Evolutionary conservation across 2,113 vertebrate genomes (phyloP).

Genomic region (Embiotoca jacksoni): DNA sequence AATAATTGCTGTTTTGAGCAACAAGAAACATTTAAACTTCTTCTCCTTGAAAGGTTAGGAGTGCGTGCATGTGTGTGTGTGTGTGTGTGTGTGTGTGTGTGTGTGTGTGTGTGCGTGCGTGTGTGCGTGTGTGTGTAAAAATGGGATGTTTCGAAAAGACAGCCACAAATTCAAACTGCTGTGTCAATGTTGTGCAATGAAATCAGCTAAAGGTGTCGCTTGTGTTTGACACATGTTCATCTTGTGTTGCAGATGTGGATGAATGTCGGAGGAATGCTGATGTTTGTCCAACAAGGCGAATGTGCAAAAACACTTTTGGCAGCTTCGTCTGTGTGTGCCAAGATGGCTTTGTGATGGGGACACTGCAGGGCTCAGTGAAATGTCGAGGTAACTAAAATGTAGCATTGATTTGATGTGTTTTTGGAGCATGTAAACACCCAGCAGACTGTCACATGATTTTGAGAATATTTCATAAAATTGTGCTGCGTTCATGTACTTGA

Average conservation of each 20-base stretch:
- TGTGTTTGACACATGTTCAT: conserved; percentile 13
- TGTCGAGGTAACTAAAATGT: conserved; percentile 70
- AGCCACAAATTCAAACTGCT: not conserved
- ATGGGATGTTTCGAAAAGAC: conserved; percentile 1
- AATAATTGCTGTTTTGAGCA: conserved; percentile 69
- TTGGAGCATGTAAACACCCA: not conserved
- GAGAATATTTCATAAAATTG: not conserved
- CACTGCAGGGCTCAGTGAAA: conserved; percentile 30
- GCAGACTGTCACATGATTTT: conserved; percentile 18
- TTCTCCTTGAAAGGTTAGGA: conserved; percentile 18
- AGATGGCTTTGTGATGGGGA: conserved; percentile 73
- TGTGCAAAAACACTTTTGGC: conserved; percentile 82
- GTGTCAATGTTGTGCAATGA: conserved; percentile 12
- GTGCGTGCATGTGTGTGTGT: not conserved
- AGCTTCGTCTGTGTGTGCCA: conserved; percentile 78
- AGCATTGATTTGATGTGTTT: not conserved
- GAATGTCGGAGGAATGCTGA: conserved; percentile 65
- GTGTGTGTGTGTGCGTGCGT: conserved; percentile 10
- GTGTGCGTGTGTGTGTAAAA: conserved; percentile 12
- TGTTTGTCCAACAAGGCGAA: conserved; percentile 59
- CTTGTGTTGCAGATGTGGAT: conserved; percentile 74
- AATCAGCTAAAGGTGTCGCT: not conserved
- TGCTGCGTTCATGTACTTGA: not conserved
- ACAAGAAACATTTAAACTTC: conserved; percentile 31
- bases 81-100: conserved; percentile 7